These are phyloP conservation scores for Drosophila anomalata DNA, from an alignment of 2,888 invertebrate species.

Conservation along the genomic window DNA sequence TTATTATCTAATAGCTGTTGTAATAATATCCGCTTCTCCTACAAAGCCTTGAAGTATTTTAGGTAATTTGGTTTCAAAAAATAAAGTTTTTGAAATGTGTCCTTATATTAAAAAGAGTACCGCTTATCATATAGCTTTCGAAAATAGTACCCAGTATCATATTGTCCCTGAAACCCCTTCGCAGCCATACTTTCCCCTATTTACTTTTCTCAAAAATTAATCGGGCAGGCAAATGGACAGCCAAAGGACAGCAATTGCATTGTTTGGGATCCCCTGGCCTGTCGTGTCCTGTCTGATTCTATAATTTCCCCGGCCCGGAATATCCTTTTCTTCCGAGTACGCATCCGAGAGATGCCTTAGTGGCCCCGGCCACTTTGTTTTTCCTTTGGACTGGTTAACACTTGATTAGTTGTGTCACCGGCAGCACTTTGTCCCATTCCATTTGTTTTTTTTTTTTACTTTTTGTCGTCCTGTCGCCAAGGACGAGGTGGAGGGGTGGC, in stretches of 20 bases:
- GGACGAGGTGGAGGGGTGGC: constrained; percentile 20
- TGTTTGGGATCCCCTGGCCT: neutral
- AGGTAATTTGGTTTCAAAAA: no score
- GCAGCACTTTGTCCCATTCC: constrained; percentile 12
- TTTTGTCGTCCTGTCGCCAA: constrained; percentile 29
- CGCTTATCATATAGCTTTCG: no score
- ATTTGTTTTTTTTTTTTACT: constrained; percentile 1
- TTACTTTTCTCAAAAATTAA: neutral
- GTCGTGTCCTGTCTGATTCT: constrained; percentile 15
- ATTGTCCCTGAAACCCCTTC: neutral
- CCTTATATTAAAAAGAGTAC: no score
- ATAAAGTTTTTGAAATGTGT: no score
- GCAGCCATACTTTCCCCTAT: neutral
- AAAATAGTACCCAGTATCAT: neutral
- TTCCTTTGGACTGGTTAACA: constrained; percentile 50
- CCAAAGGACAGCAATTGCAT: constrained; percentile 33
- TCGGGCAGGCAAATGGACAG: constrained; percentile 12
- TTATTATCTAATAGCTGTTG: no score
- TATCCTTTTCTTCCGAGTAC: constrained; percentile 9
- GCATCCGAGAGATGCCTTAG: constrained; percentile 3
- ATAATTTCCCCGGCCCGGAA: constrained; percentile 1
- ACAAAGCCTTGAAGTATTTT: no score
- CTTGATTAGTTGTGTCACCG: constrained; percentile 60
- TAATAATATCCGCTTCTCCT: no score
- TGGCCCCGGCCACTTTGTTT: constrained; percentile 4